Base-by-base conservation (phyloP, 2,113 vertebrate species). In the Progne subis region DNA sequence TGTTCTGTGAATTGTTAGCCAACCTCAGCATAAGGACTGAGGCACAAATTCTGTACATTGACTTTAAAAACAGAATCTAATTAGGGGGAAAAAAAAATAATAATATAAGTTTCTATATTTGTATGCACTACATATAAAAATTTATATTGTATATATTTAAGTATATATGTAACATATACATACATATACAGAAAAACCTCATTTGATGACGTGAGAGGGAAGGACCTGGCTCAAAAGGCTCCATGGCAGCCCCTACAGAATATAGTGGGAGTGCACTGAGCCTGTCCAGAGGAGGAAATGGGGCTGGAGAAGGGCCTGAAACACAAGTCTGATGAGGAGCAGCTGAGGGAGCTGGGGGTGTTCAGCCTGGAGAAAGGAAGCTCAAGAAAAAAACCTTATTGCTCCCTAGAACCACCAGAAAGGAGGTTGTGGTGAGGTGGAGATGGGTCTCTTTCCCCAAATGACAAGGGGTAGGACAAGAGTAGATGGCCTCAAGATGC, bases 101-200 rank as follows among this genome's bases (percentile, higher is more conserved):
- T 29, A 32, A 9, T n/a, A n/a, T n/a, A n/a, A 25, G 12, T 47
- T 49, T 65, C 14, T 63, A 2, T 43, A 29, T 49, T 69, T 44
- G 0, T 11, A 21, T n/a, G 5, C 2, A 28, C 3, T 6, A 20
- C 21, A 44, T 4, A 20, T 21, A 50, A 3, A 25, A 34, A 19
- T 14, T 67, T n/a, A 24, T 55, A 68, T 21, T 34, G 2, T 32
- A 5, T 57, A 20, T n/a, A 37, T 29, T 24, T 32, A 34, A 31
- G 1, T 19, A 32, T 20, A 12, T 39, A 21, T 34, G 18, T 37
- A 37, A 32, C 18, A 26, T 12, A 55, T 56, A 18, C 9, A 32
- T 34, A 11, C 3, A 46, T 34, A 34, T 17, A 18, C 8, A 31
- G 21, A 21, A 9, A 34, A 26, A 41, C 1, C 65, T 65, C 24